Percentiles rank a stretch among this genome's conserved stretches.
phyloP scores from a whole-genome alignment of 2,113 vertebrate genomes.

The Deroptyus accipitrinus region DNA sequence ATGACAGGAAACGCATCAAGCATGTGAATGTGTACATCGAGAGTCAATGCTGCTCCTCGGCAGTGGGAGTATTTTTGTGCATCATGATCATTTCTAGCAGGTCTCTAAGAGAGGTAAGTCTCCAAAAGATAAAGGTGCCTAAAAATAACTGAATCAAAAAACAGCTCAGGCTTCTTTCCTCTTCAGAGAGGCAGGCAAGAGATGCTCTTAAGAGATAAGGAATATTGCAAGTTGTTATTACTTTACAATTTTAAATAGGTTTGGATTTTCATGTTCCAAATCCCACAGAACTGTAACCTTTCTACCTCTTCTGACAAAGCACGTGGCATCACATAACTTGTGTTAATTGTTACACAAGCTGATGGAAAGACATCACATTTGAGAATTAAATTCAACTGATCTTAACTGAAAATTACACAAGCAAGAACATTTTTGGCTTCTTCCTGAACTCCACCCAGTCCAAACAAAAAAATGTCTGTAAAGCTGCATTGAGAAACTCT shows the following conservation, averaged over 20 bases:
- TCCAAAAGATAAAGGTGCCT: not conserved
- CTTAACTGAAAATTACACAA: constrained; percentile 19
- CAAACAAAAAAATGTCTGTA: not conserved
- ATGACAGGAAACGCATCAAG: not conserved
- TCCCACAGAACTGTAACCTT: not conserved
- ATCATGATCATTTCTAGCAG: not conserved
- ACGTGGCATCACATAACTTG: not conserved
- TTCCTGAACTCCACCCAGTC: not conserved
- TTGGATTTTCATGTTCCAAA: not conserved
- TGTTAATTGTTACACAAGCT: not conserved
- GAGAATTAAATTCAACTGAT: not conserved
- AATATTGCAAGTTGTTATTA: not conserved
- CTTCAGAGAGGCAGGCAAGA: not conserved
- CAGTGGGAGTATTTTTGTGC: not conserved
- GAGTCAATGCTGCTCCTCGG: not conserved
- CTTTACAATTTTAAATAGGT: not conserved
- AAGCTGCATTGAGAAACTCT: not conserved
- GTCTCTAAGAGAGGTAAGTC: not conserved
- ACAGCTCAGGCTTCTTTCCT: not conserved
- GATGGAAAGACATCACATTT: not conserved
- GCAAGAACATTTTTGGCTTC: not conserved
- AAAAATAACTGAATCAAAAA: not conserved
- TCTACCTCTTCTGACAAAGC: not conserved
- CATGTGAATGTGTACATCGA: not conserved
- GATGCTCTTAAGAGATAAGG: not conserved